Base-by-base conservation (phyloP, 92 coral and sea anemone genomes). In the Actinernus sp. region DNA sequence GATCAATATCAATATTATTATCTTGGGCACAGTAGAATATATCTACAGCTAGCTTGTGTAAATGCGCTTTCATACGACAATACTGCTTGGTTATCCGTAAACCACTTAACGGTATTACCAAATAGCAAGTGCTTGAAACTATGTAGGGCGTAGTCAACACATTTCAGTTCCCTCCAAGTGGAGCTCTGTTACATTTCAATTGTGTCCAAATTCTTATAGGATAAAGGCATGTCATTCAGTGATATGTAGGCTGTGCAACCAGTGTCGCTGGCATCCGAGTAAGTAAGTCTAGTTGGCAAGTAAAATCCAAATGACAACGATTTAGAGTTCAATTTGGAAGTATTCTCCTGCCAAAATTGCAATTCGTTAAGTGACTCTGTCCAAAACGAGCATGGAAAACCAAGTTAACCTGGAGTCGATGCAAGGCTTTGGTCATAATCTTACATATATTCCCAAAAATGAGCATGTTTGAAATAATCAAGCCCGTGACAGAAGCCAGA, bases 231-330 rank as follows among this genome's bases (percentile, higher is more conserved):
- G 18, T 54, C 83, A 41, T 86, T 47, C 3, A 73, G 40, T 1
- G 79, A 14, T 26, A 86, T 38, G 26, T 31, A 66, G 12, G 92
- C 87, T 25, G 83, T 74, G 29, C 87, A 86, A 6, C 87, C 92
- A 11, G 59, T 51, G 27, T 49, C 25, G 53, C 88, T 82, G 20
- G 88, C 78, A 33, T 82, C 88, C 2, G 84, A 75, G 41, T 75
- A 81, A 25, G 67, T 78, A 54, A 76, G 8, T 8, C 66, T 37
- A 24, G 59, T 32, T 13, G 84, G 84, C 8, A 73, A 28, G 3
- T 32, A 1, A 43, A 16, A 21, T 21, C 27, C 28, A 31, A 26
- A 26, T 31, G 33, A 33, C 29, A 81, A 33, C 2, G 76, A 57
- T 48, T 60, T 65, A 21, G 21, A 46, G 37, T 84, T 77, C 31